Percentiles rank a stretch among this genome's conserved stretches.
Conservation (phyloP, 1,140 invertebrate genomes). For the Centruroides vittatus region DNA sequence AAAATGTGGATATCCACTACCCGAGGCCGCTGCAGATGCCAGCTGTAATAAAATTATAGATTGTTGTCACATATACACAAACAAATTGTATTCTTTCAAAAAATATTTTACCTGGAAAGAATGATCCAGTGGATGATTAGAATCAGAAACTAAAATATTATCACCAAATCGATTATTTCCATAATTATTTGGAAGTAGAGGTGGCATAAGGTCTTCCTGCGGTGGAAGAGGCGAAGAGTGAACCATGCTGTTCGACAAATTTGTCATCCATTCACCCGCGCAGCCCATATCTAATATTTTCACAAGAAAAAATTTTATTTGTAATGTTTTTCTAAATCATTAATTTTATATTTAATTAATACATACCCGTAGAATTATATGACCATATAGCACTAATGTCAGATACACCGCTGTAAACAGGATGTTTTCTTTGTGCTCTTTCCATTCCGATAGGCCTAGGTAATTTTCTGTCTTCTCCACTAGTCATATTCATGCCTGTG, state of each 20-base stretch:
- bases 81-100: too few relatives aligned
- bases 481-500: slow-evolving; percentile 11
- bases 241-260: slow-evolving; percentile 7
- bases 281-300: slow-evolving; percentile 1
- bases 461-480: slow-evolving; percentile 18
- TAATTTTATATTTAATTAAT: too few relatives aligned
- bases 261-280: slow-evolving; percentile 1
- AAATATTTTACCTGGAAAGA: slow-evolving; percentile 5
- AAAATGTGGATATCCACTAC: slow-evolving; percentile 5
- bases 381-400: too few relatives aligned
- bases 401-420: too few relatives aligned
- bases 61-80: background rate
- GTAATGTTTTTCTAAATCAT: background rate
- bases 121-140: slow-evolving; percentile 6
- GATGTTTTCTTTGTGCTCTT: slow-evolving; percentile 16
- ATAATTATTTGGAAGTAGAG: slow-evolving; percentile 4
- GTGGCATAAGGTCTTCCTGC: background rate
- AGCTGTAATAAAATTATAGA: background rate
- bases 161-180: slow-evolving; percentile 7
- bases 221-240: slow-evolving; percentile 1
- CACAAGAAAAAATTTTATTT: background rate
- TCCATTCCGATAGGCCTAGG: slow-evolving; percentile 25
- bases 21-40: background rate
- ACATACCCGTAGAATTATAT: too few relatives aligned
- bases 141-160: slow-evolving; percentile 6